These are phyloP conservation scores for Drosophila barbarae DNA, from an alignment of 2,888 invertebrate genomes.

Conservation along the genomic window DNA sequence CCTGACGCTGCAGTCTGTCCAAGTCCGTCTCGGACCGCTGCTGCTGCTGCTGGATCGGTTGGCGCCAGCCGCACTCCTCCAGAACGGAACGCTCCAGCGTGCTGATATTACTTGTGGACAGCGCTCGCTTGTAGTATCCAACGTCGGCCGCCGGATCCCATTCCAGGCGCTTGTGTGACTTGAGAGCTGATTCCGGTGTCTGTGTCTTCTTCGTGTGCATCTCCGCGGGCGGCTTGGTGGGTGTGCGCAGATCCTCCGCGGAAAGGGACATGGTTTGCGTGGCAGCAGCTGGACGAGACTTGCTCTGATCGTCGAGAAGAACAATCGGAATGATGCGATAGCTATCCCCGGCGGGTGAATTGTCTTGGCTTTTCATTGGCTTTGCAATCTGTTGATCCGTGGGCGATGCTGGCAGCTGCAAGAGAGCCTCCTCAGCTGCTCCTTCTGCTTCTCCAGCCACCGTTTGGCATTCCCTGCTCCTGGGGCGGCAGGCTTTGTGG, in stretches of 20 bases:
- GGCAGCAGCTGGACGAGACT: slow-evolving; percentile 34
- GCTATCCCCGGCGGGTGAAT: neutral
- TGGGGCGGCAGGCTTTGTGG: slow-evolving; percentile 4
- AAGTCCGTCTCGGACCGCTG: slow-evolving; percentile 63
- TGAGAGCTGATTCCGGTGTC: slow-evolving; percentile 88
- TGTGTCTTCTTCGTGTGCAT: slow-evolving; percentile 77
- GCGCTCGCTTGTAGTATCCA: slow-evolving; percentile 85
- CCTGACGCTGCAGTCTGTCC: slow-evolving; percentile 48
- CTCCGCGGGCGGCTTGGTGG: slow-evolving; percentile 43
- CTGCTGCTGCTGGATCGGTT: slow-evolving; percentile 10
- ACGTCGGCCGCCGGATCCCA: slow-evolving; percentile 95
- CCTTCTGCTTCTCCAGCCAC: neutral
- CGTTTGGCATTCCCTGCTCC: slow-evolving; percentile 5
- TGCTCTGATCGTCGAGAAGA: slow-evolving; percentile 20
- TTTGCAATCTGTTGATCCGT: neutral
- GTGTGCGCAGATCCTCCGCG: slow-evolving; percentile 58
- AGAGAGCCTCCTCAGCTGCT: neutral
- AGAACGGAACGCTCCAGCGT: slow-evolving; percentile 77
- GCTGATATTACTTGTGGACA: slow-evolving; percentile 80
- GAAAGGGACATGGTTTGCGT: slow-evolving; percentile 34
- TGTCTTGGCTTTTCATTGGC: neutral
- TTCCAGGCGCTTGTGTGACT: slow-evolving; percentile 87
- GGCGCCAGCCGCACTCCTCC: slow-evolving; percentile 55
- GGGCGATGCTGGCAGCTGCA: slow-evolving; percentile 1
- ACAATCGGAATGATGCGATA: slow-evolving; percentile 51